These are phyloP conservation scores for Anoplolepis gracilipes DNA, from an alignment of 1,140 invertebrate species.

Conservation along the genomic window DNA sequence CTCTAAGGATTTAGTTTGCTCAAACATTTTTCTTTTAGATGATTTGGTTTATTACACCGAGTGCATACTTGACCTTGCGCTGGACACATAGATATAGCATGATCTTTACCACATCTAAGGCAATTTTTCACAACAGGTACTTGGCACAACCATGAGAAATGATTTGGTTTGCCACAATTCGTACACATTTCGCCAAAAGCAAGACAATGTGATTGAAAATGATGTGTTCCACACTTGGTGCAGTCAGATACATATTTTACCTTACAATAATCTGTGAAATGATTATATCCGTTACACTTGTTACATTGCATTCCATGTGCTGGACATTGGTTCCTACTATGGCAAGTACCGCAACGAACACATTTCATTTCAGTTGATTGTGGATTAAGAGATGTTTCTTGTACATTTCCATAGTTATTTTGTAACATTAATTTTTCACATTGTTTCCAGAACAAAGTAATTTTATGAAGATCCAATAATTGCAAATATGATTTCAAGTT, in stretches of 20 bases:
- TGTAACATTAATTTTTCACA: conserved; percentile 11
- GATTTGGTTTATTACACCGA: conserved; percentile 49
- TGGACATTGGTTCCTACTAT: conserved; percentile 30
- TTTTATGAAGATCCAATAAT: conserved; percentile 28
- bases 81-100: conserved; percentile 32
- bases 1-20: not conserved
- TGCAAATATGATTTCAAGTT: conserved; percentile 20
- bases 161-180: conserved; percentile 60
- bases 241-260: conserved; percentile 48
- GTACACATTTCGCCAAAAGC: conserved; percentile 52
- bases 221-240: conserved; percentile 50
- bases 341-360: conserved; percentile 47
- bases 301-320: conserved; percentile 47
- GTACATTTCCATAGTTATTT: not conserved
- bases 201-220: conserved; percentile 46
- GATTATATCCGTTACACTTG: conserved; percentile 58
- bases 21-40: conserved; percentile 34
- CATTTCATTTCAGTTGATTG: not conserved
- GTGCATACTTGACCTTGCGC: conserved; percentile 28
- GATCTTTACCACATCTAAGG: conserved; percentile 28
- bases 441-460: conserved; percentile 55
- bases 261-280: conserved; percentile 47
- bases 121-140: conserved; percentile 20
- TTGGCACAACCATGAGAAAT: conserved; percentile 60
- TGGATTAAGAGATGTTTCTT: not conserved